Evolutionary conservation across 1,140 invertebrate genomes (phyloP).

Genomic region (Atta cephalotes): DNA sequence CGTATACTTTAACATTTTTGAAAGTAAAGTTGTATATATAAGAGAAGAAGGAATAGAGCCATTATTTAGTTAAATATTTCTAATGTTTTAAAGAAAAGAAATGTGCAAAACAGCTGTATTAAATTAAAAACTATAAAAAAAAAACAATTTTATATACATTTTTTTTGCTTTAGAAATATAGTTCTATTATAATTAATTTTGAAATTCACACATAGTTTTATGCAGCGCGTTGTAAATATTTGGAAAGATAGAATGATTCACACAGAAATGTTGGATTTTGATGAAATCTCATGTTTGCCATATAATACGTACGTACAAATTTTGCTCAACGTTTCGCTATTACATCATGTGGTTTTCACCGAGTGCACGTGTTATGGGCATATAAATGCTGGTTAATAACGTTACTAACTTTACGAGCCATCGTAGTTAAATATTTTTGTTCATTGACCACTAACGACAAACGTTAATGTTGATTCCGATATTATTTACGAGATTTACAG

Average conservation of each 20-base stretch:
- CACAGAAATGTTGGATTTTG: slow-evolving; percentile 34
- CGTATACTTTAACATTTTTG: too few species aligned
- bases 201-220: slow-evolving; percentile 4
- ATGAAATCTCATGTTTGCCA: slow-evolving; percentile 52
- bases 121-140: too few species aligned
- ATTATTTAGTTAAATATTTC: too few species aligned
- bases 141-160: background rate
- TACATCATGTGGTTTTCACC: slow-evolving; percentile 38
- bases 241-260: slow-evolving; percentile 7
- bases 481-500: slow-evolving; percentile 4
- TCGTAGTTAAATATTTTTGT: slow-evolving; percentile 53
- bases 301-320: slow-evolving; percentile 28
- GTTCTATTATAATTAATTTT: background rate
- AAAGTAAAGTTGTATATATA: too few species aligned
- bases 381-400: slow-evolving; percentile 50
- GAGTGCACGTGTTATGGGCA: slow-evolving; percentile 27
- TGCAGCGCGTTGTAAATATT: slow-evolving; percentile 22
- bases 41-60: too few species aligned
- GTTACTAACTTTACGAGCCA: slow-evolving; percentile 30
- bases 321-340: slow-evolving; percentile 31
- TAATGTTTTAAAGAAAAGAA: too few species aligned
- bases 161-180: background rate
- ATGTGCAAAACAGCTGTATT: too few species aligned
- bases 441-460: background rate
- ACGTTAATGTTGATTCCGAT: slow-evolving; percentile 15